Evolutionary conservation across 2,113 vertebrate genomes (phyloP).

Genomic region (Gulo gulo): DNA sequence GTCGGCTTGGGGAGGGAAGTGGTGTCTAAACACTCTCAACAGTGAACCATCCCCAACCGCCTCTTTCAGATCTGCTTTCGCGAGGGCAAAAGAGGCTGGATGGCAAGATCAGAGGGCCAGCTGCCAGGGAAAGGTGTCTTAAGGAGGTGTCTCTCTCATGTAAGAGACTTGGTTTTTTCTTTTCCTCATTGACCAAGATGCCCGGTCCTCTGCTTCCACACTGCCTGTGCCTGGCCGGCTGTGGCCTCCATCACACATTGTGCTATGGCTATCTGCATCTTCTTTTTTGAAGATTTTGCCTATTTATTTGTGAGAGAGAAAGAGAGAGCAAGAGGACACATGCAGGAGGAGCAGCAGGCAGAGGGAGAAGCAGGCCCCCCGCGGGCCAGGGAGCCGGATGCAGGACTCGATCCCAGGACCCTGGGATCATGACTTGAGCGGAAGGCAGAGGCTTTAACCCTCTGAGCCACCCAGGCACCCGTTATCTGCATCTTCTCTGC

Average conservation of each 20-base stretch:
- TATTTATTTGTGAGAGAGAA: too few relatives aligned
- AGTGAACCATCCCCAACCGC: neutral
- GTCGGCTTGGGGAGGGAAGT: neutral
- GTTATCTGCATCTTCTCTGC: neutral
- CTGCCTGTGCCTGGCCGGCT: neutral
- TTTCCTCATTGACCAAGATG: neutral
- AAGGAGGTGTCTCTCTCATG: conserved; percentile 52
- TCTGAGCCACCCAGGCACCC: too few relatives aligned
- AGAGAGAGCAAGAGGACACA: too few relatives aligned
- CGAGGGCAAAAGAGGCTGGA: conserved; percentile 61
- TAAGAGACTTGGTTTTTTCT: conserved; percentile 60
- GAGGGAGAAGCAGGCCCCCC: too few relatives aligned
- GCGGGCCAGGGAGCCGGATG: too few relatives aligned
- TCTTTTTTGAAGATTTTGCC: too few relatives aligned
- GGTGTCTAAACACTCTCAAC: neutral
- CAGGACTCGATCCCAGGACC: too few relatives aligned
- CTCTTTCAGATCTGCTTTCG: conserved; percentile 56
- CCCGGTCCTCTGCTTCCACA: neutral
- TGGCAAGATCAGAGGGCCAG: conserved; percentile 31
- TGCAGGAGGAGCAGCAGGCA: too few relatives aligned
- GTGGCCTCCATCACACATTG: neutral
- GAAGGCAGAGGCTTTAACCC: too few relatives aligned
- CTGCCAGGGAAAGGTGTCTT: conserved; percentile 49
- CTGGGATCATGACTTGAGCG: too few relatives aligned
- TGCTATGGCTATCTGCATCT: too few relatives aligned